phyloP scores from a whole-genome alignment of 2,113 vertebrate species.

The Strix aluco region DNA sequence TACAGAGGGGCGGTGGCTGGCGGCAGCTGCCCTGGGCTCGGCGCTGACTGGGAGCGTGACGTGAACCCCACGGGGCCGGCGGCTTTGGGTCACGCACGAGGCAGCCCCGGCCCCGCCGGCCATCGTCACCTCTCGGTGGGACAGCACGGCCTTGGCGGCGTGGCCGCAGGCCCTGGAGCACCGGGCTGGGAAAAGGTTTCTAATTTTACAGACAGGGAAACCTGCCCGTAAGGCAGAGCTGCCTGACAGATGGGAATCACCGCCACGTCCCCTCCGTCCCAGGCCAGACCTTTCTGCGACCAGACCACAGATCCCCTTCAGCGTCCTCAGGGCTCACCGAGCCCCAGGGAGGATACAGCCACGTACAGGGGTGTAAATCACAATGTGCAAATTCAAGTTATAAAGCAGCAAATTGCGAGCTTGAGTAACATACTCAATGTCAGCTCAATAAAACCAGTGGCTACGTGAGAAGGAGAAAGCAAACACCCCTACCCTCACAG shows the following conservation, averaged over 20 bases:
- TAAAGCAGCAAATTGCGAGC: neutral
- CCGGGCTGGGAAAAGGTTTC: neutral
- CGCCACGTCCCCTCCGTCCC: neutral
- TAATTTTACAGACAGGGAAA: neutral
- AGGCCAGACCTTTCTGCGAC: neutral
- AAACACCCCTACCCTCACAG: neutral
- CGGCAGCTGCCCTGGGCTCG: neutral
- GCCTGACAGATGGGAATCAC: neutral
- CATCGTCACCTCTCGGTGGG: neutral
- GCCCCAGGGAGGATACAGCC: neutral
- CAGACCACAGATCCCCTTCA: neutral
- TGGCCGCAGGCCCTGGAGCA: neutral
- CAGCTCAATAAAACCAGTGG: neutral
- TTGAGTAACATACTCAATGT: neutral
- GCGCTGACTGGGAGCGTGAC: accelerated
- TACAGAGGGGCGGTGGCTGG: neutral
- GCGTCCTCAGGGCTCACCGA: neutral
- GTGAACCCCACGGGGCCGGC: accelerated
- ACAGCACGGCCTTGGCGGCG: neutral
- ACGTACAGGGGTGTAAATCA: neutral
- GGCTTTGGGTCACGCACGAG: neutral
- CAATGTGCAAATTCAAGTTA: neutral
- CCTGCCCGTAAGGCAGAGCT: neutral
- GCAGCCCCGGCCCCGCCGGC: neutral
- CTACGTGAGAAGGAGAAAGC: neutral